Evolutionary conservation across 2,113 vertebrate species (phyloP), one percentile per base, ranked within the genome.

Genomic region (Myotis yumanensis): DNA sequence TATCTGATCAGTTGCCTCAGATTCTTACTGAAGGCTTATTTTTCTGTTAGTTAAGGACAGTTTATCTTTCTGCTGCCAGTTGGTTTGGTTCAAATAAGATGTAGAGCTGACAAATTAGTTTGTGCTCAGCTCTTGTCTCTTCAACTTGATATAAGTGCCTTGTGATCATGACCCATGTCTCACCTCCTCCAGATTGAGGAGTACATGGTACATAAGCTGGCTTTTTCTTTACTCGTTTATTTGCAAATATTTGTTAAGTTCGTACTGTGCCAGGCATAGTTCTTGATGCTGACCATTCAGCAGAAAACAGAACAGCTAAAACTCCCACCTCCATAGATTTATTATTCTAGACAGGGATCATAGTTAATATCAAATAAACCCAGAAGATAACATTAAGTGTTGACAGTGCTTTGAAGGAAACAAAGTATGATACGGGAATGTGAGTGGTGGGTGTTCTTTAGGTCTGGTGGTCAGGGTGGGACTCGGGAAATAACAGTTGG

Each of bases 161-260:
- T 18, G 2, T 48, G 28, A 12, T 18, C 37, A 35, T 17, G 12
- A 30, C 28, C 9, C 3, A 0, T 25, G 7, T 37, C 8, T 77
- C 25, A 10, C 25, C 32, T 77, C 22, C n/a, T 86, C 14, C 28
- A 66, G 32, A 20, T 30, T 64, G 35, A 17, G 9, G 3, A 62
- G 5, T 77, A 8, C 2, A 25, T 68, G 17, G 0, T 59, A 23
- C 14, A 28, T 66, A 48, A 6, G 15, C n/a, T n/a, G n/a, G 16
- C 7, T 46, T 30, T 32, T 10, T 76, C 17, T 95, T 68, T 59
- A 35, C 71, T 62, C 4, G 25, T 64, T 48, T 59, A 25, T 51
- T 86, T 91, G 43, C 43, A 92, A 64, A 77, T 81, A 75, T 10
- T n/a, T 69, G 52, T 23, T 82, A n/a, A 51, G 32, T 52, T 73